Evolutionary conservation across 2,888 invertebrate genomes (phyloP), one percentile per base, ranked within the genome.

Genomic region (Caenorhabditis becei): DNA sequence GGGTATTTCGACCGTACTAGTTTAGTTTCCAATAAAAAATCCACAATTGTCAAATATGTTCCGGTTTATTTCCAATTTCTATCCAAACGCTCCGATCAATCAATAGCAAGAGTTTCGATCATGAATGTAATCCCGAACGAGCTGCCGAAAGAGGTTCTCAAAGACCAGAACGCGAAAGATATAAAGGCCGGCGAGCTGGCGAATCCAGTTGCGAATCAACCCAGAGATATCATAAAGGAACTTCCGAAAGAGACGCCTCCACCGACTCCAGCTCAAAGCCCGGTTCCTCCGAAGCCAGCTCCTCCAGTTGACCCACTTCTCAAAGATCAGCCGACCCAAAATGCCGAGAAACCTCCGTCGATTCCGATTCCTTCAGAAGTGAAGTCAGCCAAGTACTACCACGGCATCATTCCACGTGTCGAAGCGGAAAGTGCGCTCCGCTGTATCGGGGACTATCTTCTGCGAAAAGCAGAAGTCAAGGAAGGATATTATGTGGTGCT

Each of bases 371-470:
- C 28, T 11, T 14, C 54, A 2, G 54, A 54, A 2, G 32, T 80
- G 11, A 63, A 70, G 28, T 23, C 59, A 2, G 69, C 63, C 20
- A 84, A 86, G 32, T 88, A 80, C 78, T 88, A 87, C 70, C 88
- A 88, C 65, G 88, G 88, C 5, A 80, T 83, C 1, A 81, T 88
- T 23, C 87, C 87, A 37, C 80, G 85, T n/a, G 63, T 83, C 53
- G 88, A 87, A 49, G 84, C 84, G 1, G 86, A 87, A 66, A 75
- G 77, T 8, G 63, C 83, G 16, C 67, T 87, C 26, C 83, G 81
- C 65, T 77, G 75, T 41, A 81, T 82, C 32, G 88, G 88, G 53
- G 88, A 88, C 59, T 88, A 84, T 62, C 67, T 88, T 10, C 70
- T 88, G 10, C 66, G 88, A 24, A 83, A 83, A 69, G 86, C 87